Percentiles rank a stretch among this genome's conserved stretches.
These are phyloP conservation scores for Nemotelus nigrinus DNA, from an alignment of 2,888 invertebrate genomes.

Conservation along the genomic window DNA sequence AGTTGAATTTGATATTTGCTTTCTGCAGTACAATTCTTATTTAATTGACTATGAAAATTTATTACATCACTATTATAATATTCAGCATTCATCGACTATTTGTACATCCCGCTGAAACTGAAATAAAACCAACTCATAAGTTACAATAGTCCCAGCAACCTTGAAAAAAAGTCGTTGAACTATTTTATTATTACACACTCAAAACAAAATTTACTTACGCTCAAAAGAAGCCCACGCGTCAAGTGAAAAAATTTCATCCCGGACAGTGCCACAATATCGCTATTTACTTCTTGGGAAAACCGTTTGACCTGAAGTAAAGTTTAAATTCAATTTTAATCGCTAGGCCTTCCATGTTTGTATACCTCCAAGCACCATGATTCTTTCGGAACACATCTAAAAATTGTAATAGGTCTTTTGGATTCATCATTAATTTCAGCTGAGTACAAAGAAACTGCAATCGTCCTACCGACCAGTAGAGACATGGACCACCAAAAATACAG, in stretches of 20 bases:
- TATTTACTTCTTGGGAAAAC: conserved; percentile 62
- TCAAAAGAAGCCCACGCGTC: conserved; percentile 61
- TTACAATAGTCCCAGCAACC: conserved; percentile 72
- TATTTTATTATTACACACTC: background rate
- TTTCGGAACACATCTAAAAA: conserved; percentile 65
- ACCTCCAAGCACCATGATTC: conserved; percentile 65
- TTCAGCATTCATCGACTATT: background rate
- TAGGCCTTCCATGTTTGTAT: background rate
- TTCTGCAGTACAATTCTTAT: no score
- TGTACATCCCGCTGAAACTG: conserved; percentile 66
- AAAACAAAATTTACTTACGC: conserved; percentile 51
- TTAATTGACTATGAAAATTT: no score
- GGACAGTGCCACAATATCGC: conserved; percentile 61
- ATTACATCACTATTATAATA: background rate
- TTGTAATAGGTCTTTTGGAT: conserved; percentile 63
- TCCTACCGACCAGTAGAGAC: conserved; percentile 68
- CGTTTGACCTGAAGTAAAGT: conserved; percentile 54
- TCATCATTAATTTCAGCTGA: conserved; percentile 70
- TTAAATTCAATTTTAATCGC: no score
- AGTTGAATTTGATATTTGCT: no score
- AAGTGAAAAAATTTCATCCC: conserved; percentile 64
- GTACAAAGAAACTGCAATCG: conserved; percentile 68
- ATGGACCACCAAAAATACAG: conserved; percentile 70
- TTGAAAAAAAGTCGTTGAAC: conserved; percentile 53
- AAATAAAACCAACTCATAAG: conserved; percentile 70